Percentiles rank a stretch among this genome's conserved stretches.
These are phyloP conservation scores for Phoebastria nigripes DNA, from an alignment of 2,797 vertebrate species.

Conservation along the genomic window DNA sequence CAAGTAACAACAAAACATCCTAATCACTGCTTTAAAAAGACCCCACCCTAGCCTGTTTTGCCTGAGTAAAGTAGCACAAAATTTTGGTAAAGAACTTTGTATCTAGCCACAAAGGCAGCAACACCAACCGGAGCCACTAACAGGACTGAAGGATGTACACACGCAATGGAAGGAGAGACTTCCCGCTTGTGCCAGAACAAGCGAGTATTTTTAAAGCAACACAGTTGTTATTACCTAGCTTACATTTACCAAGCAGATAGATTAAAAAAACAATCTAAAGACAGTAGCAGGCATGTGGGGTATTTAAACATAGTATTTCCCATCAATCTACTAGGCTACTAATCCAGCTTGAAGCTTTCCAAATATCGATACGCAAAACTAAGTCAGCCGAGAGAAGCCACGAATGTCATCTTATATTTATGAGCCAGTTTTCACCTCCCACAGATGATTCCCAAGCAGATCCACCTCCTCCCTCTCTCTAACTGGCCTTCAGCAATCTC, in stretches of 20 bases:
- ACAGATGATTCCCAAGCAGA: background rate
- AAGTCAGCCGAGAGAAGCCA: background rate
- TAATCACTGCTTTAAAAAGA: background rate
- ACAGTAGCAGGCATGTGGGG: background rate
- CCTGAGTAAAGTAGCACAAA: background rate
- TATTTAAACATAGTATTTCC: background rate
- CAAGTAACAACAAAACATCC: background rate
- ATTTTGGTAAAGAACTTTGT: background rate
- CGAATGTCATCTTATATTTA: background rate
- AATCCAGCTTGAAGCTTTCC: background rate
- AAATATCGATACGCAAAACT: accelerated
- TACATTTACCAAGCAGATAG: background rate
- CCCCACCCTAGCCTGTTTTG: no score
- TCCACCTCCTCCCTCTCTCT: background rate
- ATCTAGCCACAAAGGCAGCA: background rate
- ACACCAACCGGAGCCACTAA: background rate
- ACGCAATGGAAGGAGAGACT: background rate
- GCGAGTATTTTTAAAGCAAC: background rate
- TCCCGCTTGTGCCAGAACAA: background rate
- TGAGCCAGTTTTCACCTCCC: background rate
- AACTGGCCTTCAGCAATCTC: background rate
- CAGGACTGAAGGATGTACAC: no score
- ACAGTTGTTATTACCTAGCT: background rate
- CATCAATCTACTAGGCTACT: background rate
- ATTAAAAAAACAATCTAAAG: background rate